phyloP scores from a whole-genome alignment of 1,140 invertebrate genomes.

The Papilio aristodemus region DNA sequence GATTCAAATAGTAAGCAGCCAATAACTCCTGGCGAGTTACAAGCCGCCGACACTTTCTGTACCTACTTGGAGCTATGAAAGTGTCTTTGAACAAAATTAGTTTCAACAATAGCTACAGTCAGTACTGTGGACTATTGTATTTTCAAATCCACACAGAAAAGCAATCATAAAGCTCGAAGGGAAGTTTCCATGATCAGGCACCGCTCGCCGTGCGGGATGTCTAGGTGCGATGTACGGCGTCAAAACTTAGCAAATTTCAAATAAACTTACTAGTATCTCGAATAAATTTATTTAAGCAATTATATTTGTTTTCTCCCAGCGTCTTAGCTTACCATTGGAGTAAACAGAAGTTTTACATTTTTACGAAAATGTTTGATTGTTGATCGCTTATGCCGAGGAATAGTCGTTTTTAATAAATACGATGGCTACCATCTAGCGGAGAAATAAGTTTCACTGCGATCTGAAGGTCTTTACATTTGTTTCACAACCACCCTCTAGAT shows the following conservation, averaged over 20 bases:
- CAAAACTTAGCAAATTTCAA: too few species aligned
- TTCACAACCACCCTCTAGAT: conserved; percentile 27
- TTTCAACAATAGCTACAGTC: background rate
- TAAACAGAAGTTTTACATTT: too few species aligned
- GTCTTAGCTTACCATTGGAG: too few species aligned
- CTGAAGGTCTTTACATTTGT: background rate
- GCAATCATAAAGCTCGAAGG: too few species aligned
- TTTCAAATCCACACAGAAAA: too few species aligned
- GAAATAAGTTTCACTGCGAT: background rate
- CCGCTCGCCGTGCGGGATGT: too few species aligned
- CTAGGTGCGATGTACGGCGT: too few species aligned
- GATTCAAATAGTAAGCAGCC: conserved; percentile 22
- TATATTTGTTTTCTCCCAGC: too few species aligned
- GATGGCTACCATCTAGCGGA: background rate
- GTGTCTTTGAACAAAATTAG: background rate
- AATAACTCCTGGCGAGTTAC: background rate
- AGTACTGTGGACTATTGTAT: background rate
- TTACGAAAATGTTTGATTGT: too few species aligned
- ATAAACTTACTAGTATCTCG: too few species aligned
- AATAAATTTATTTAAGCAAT: too few species aligned
- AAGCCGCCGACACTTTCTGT: background rate
- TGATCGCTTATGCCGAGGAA: background rate
- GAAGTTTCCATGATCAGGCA: too few species aligned
- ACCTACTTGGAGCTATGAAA: background rate
- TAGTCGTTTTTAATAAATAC: background rate